Base-by-base conservation (phyloP, 2,888 invertebrate species). In the Torymus aiolomorphi region DNA sequence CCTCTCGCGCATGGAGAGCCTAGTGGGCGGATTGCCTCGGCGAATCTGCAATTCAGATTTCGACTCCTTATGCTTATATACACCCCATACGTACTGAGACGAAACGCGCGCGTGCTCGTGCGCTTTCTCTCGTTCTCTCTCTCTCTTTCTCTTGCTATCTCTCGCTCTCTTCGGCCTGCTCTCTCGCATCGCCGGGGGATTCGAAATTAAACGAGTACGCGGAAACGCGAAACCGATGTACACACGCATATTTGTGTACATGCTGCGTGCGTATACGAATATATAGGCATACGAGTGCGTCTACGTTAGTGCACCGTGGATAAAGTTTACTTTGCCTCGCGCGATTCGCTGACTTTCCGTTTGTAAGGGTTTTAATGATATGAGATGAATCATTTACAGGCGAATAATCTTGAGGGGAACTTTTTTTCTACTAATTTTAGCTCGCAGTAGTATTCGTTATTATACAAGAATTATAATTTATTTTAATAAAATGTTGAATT, bases 31-130 rank as follows among this genome's bases (percentile, higher is more conserved):
- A 80, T 79, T 82, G 80, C 80, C 72, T 73, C 57, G 10, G 79
- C 74, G 77, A 80, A 88, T 88, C 85, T 88, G 86, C 88, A 88
- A 88, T 88, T 87, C 86, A 87, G 76, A 88, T 88, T 86, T 84
- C 84, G 85, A 84, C 85, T 86, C 86, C 85, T 87, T 86, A 86
- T 86, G 87, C 86, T 86, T 84, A 73, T 75, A 63, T 67, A 83
- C 84, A 82, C 67, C 79, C 71, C 80, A 24, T 24, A 24, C 24
- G 24, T 24, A 24, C 24, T 24, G 24, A 24, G 24, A 24, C 24
- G 24, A 24, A 24, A 24, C 24, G 24, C 24, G 24, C 24, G 24
- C 24, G 24, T 24, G 3, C 24, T 24, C 24, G 3, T 24, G 24
- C 24, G 24, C 24, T 24, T 24, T 24, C 24, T 24, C 24, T 24